phyloP scores from a whole-genome alignment of 2,797 vertebrate species.

The Notoglanidium macrostoma region DNA sequence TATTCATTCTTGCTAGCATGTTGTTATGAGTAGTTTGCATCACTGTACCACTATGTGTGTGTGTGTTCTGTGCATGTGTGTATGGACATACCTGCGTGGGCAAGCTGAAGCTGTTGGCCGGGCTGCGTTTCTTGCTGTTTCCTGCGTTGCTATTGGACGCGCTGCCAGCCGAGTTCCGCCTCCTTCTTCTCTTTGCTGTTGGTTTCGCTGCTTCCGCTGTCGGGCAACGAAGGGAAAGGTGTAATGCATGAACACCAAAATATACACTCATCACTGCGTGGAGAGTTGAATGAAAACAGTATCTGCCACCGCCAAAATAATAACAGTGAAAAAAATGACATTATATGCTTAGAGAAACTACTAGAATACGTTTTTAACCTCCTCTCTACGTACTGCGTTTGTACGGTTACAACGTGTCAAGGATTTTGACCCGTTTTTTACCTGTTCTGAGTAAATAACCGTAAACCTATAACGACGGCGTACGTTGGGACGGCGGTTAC shows the following conservation, averaged over 20 bases:
- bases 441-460: neutral
- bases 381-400: neutral
- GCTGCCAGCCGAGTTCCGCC: conserved; percentile 98
- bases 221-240: conserved; percentile 30
- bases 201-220: conserved; percentile 93
- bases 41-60: neutral
- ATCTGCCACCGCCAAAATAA: neutral
- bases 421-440: neutral
- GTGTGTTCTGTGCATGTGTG: conserved; percentile 6
- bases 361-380: neutral
- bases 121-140: conserved; percentile 99
- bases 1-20: conserved; percentile 33
- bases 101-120: conserved; percentile 94
- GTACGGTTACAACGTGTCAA: neutral
- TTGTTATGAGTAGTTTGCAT: conserved; percentile 26
- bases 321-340: neutral
- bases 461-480: neutral
- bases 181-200: conserved; percentile 95
- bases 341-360: neutral
- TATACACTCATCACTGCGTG: neutral
- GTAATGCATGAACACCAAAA: neutral
- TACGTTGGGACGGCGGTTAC: neutral
- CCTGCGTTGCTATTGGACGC: conserved; percentile 93
- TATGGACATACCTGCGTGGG: conserved; percentile 90
- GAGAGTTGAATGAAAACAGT: neutral